Base-by-base conservation (phyloP, 1,140 invertebrate species). In the Pseudoatta argentina region DNA sequence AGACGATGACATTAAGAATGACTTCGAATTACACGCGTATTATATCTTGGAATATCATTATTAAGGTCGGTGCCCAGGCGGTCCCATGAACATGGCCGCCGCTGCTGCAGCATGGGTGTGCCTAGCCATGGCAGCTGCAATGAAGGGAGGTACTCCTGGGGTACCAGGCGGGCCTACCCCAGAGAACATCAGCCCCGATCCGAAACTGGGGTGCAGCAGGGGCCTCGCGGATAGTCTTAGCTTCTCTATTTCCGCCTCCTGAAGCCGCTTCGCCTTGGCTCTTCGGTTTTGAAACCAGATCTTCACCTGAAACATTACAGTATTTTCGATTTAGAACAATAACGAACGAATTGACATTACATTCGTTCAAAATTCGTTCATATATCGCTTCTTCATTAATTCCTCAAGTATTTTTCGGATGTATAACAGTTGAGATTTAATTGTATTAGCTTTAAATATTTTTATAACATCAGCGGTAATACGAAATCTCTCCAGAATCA, bases 201-300 rank as follows among this genome's bases (percentile, higher is more conserved):
- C 93, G 59, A 95, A 95, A 86, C 95, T 95, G 24, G 95, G 95
- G 85, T 95, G 94, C 63, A 95, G 66, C 21, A 95, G 76, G 6
- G 95, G 95, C 71, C 95, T 92, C 61, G 96, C 96, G 55, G 97
- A 97, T 96, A 98, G 97, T 95, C 98, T 97, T 87, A 98, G 94
- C 94, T 98, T 98, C 95, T 98, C 98, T 91, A 98, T 97, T 96
- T 99, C 98, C 59, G 98, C 98, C 93, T 99, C 98, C 94, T 99
- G 98, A 2, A 99, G 96, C 72, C 98, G 96, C 95, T 99, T 99
- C 93, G 98, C 98, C 96, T 99, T 99, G 76, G 98, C 98, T 64
- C 98, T 96, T 55, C 98, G 96, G 94, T 99, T 99, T 97, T 99
- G 98, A 95, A 99, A 99, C 98, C 98, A 99, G 91, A 99, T 99